These are phyloP conservation scores for Phalanger gymnotis DNA, from an alignment of 2,797 vertebrate genomes.

Conservation along the genomic window DNA sequence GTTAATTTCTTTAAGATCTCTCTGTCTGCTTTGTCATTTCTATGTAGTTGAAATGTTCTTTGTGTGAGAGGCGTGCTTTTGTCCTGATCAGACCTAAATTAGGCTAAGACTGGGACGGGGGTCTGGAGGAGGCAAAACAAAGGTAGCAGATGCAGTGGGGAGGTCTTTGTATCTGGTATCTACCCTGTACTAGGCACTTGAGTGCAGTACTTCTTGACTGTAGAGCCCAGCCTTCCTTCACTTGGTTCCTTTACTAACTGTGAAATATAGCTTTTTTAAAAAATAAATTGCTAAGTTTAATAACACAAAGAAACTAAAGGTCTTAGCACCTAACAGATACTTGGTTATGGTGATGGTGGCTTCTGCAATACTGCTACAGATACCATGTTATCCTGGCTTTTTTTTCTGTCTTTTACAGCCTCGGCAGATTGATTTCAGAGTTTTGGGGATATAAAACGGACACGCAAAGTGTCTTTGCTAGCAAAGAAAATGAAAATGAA, in stretches of 20 bases:
- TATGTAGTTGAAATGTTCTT: not conserved
- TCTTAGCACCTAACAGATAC: slow-evolving; percentile 32
- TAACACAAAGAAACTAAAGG: slow-evolving; percentile 33
- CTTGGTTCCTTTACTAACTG: slow-evolving; percentile 12
- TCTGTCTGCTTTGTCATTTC: not conserved
- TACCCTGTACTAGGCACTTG: not conserved
- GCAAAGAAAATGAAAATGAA: slow-evolving; percentile 55
- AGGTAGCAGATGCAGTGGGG: not conserved
- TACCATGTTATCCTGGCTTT: slow-evolving; percentile 60
- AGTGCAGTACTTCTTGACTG: slow-evolving; percentile 36
- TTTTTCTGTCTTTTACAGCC: slow-evolving; percentile 72
- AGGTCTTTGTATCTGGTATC: not conserved
- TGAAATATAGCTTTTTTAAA: slow-evolving; percentile 39
- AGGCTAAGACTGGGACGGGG: not conserved
- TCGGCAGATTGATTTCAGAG: slow-evolving; percentile 73
- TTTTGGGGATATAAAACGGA: slow-evolving; percentile 69
- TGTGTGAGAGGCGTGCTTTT: not conserved
- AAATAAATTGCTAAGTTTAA: slow-evolving; percentile 47
- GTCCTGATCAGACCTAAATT: not conserved
- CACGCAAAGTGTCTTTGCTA: slow-evolving; percentile 34
- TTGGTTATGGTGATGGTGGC: slow-evolving; percentile 47
- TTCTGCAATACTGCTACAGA: slow-evolving; percentile 24
- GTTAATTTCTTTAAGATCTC: not conserved
- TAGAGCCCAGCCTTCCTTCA: slow-evolving; percentile 13
- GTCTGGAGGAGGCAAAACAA: not conserved